Conservation (phyloP, 1,140 invertebrate species). For the Zophobas morio region DNA sequence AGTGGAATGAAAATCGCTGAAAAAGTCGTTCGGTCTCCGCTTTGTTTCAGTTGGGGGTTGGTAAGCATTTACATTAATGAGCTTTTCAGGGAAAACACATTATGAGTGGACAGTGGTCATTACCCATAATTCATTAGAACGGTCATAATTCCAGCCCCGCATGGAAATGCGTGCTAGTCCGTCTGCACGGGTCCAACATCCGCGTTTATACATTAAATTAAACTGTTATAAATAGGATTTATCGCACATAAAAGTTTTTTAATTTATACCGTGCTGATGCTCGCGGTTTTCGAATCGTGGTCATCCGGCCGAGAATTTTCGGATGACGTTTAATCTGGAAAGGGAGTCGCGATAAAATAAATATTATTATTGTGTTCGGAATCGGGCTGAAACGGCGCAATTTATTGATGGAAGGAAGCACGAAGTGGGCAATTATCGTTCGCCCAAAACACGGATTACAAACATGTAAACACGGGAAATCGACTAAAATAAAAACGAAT, state of each 20-base stretch:
- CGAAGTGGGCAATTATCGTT: no score
- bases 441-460: no score
- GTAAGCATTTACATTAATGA: constrained; percentile 47
- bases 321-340: no score
- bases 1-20: constrained; percentile 39
- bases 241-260: constrained; percentile 44
- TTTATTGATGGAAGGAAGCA: no score
- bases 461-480: no score
- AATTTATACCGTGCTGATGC: constrained; percentile 35
- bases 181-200: constrained; percentile 25
- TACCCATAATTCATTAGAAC: constrained; percentile 50
- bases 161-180: constrained; percentile 37
- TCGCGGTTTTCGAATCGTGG: constrained; percentile 11
- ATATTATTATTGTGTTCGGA: no score
- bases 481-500: no score
- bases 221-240: constrained; percentile 49
- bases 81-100: constrained; percentile 39
- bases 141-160: constrained; percentile 41
- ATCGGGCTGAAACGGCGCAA: no score
- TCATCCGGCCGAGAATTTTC: no score
- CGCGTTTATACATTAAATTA: constrained; percentile 43
- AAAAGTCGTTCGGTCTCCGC: constrained; percentile 29
- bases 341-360: no score
- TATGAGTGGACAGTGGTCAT: constrained; percentile 47
- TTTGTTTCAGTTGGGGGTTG: constrained; percentile 39